phyloP scores from a whole-genome alignment of 92 coral and sea anemone species.

The Phenganax marumi region DNA sequence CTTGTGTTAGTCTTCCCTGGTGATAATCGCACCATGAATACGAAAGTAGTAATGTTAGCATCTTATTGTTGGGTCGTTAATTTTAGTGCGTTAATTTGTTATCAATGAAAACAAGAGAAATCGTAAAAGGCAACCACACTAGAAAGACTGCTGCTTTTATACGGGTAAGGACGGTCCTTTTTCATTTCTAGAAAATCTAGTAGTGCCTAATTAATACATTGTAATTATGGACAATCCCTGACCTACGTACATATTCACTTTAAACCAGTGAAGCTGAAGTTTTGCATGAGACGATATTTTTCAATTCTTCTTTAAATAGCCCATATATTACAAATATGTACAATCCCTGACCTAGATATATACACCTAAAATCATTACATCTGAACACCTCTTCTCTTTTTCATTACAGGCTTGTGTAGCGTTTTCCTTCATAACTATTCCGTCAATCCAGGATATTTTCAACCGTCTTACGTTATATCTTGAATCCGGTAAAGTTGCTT shows the following conservation, averaged over 20 bases:
- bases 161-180: conserved; percentile 58
- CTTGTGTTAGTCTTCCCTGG: background rate
- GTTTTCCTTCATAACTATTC: conserved; percentile 90
- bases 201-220: background rate
- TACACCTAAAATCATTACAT: background rate
- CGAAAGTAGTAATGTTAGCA: background rate
- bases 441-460: conserved; percentile 85
- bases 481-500: conserved; percentile 90
- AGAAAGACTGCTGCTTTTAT: conserved; percentile 95
- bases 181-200: background rate
- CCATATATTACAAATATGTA: no score
- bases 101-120: conserved; percentile 82
- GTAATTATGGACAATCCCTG: no score
- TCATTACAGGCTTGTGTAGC: conserved; percentile 87
- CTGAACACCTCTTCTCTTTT: background rate
- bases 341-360: no score
- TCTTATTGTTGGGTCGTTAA: background rate
- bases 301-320: no score
- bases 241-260: no score
- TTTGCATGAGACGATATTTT: no score
- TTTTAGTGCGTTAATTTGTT: conserved; percentile 81
- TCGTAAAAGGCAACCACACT: conserved; percentile 90
- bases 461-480: conserved; percentile 81
- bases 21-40: background rate
- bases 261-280: no score